Evolutionary conservation across 92 coral and sea anemone species (phyloP), one percentile per base, ranked within the genome.

Genomic region (Pocillopora meandrina): DNA sequence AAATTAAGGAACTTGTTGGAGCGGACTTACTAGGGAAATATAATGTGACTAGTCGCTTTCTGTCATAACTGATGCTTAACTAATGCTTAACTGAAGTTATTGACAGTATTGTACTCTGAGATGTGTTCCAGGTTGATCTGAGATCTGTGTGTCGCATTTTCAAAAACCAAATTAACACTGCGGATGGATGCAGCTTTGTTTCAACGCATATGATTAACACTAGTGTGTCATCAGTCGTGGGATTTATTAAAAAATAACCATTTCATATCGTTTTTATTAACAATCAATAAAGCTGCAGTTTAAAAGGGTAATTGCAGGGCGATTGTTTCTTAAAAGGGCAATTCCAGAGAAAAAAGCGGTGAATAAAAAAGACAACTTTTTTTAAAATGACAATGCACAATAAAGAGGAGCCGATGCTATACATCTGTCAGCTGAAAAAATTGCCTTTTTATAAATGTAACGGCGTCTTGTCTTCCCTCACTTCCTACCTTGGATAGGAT

Each of bases 361-460:
- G 69, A 64, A 18, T 10, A 9, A 14, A 20, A 64, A 14, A 64
- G 11, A 9, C 2, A 64, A 9, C 10, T 64, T 2, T 36, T 26
- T 70, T 35, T 13, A 35, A 26, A 70, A 70, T 70, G 56, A 34
- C 35, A 35, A 19, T 70, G 74, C 19, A 36, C 20, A 36, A 2
- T 3, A 10, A 13, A 70, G 33, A 36, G 20, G 33, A 55, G 73
- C 73, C 49, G 49, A 68, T 26, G 20, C 9, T 35, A 13, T 13
- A 14, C 58, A 71, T 71, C 56, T 71, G 75, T 71, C 75, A 71
- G 75, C 75, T 42, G 75, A 47, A 35, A 71, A 36, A 34, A 70
- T 2, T 0, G 2, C 19, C 35, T 35, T 35, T 21, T 71, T 42
- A 36, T 71, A 71, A 15, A 19, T 14, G 18, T 71, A 70, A 17